A percentile compares a stretch with the other conserved stretches of the same genome.
Evolutionary conservation across 2,888 invertebrate species (phyloP).

Genomic region (Drosophila dives): DNA sequence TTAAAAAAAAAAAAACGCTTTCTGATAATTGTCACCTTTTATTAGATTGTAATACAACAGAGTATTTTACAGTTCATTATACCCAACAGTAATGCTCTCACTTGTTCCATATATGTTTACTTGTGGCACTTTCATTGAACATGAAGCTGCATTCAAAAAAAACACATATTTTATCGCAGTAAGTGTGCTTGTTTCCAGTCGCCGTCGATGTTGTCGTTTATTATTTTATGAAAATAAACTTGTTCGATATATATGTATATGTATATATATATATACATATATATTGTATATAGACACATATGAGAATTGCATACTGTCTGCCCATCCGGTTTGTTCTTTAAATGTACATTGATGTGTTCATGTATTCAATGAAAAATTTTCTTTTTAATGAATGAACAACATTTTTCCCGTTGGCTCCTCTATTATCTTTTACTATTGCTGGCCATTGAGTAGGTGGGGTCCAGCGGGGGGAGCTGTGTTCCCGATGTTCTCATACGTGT

Average conservation of each 20-base stretch:
- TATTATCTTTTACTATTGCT: conserved; percentile 38
- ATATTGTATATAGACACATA: neutral
- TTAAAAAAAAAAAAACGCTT: too few species aligned
- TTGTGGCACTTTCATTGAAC: conserved; percentile 67
- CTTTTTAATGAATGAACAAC: conserved; percentile 77
- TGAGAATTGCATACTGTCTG: conserved; percentile 37
- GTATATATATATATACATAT: neutral
- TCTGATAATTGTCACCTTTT: neutral
- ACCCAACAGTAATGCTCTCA: neutral
- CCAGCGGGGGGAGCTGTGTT: neutral
- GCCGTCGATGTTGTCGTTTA: conserved; percentile 27
- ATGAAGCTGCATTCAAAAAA: conserved; percentile 70
- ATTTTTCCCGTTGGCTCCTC: conserved; percentile 57
- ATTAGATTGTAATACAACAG: neutral
- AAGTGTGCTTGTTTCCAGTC: conserved; percentile 34
- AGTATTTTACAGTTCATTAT: conserved; percentile 4
- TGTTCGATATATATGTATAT: conserved; percentile 22
- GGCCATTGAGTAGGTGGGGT: neutral
- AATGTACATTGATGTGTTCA: conserved; percentile 50
- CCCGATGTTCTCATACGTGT: conserved; percentile 53
- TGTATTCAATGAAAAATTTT: conserved; percentile 68
- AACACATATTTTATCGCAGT: conserved; percentile 71
- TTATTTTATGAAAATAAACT: conserved; percentile 49
- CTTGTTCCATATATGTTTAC: conserved; percentile 36
- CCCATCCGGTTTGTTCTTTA: conserved; percentile 29